A percentile compares a stretch with the other conserved stretches of the same genome.
These are phyloP conservation scores for Chouioia cunea DNA, from an alignment of 2,888 invertebrate species.

Conservation along the genomic window DNA sequence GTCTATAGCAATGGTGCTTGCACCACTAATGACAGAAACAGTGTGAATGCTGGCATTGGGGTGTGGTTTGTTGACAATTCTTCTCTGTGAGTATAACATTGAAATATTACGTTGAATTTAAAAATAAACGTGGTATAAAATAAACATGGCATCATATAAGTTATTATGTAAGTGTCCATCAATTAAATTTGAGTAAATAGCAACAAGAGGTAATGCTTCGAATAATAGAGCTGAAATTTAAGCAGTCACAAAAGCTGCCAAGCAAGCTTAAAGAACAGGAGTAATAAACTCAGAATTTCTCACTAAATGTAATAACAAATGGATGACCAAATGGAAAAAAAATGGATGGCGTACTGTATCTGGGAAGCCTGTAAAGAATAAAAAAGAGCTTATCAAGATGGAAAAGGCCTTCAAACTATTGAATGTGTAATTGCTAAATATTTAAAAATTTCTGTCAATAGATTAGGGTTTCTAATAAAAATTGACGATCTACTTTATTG, in stretches of 20 bases:
- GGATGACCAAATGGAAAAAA: constrained; percentile 20
- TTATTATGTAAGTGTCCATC: too few relatives aligned
- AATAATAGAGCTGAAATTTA: constrained; percentile 16
- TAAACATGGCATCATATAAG: too few relatives aligned
- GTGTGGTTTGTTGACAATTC: too few relatives aligned
- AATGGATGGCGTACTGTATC: neutral
- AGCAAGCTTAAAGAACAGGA: neutral
- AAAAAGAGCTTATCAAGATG: constrained; percentile 1
- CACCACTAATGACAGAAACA: too few relatives aligned
- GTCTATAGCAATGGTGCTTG: too few relatives aligned
- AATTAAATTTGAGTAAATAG: too few relatives aligned
- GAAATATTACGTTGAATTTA: too few relatives aligned
- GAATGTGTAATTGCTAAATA: constrained; percentile 4
- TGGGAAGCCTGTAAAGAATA: neutral
- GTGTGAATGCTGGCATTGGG: too few relatives aligned
- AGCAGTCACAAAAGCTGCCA: constrained; percentile 4
- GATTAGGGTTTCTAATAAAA: neutral
- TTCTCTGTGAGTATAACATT: too few relatives aligned
- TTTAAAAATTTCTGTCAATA: neutral
- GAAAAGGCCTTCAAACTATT: neutral
- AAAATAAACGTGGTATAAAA: too few relatives aligned
- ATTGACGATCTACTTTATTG: constrained; percentile 7
- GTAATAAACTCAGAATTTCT: constrained; percentile 14
- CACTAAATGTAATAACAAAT: neutral
- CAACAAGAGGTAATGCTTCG: neutral